These are phyloP conservation scores for Chelonus formosanus DNA, from an alignment of 2,888 invertebrate genomes.

Conservation along the genomic window DNA sequence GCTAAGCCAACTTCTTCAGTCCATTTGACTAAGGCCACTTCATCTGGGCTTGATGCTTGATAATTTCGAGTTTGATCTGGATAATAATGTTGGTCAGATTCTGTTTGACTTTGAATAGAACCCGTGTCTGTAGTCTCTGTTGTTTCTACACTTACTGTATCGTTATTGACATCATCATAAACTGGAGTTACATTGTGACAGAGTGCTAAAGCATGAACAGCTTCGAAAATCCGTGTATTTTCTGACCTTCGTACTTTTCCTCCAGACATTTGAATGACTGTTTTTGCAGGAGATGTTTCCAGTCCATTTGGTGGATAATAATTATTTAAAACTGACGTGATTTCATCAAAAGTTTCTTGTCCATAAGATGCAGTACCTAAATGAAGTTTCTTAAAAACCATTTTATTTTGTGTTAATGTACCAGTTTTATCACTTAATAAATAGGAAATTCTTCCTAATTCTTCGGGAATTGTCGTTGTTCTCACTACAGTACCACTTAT, in stretches of 20 bases:
- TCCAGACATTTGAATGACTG: slow-evolving; percentile 39
- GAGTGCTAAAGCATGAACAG: slow-evolving; percentile 91
- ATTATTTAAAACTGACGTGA: slow-evolving; percentile 59
- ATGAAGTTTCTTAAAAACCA: slow-evolving; percentile 96
- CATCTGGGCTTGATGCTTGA: slow-evolving; percentile 81
- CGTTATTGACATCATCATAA: slow-evolving; percentile 72
- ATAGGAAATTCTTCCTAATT: slow-evolving; percentile 95
- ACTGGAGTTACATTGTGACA: slow-evolving; percentile 99
- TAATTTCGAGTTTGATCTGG: slow-evolving; percentile 66
- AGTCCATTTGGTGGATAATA: slow-evolving; percentile 46
- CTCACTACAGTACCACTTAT: slow-evolving; percentile 95
- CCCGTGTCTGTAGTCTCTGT: slow-evolving; percentile 57
- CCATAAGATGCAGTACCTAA: slow-evolving; percentile 93
- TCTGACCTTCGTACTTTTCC: slow-evolving; percentile 73
- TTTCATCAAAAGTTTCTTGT: slow-evolving; percentile 85
- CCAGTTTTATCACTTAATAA: slow-evolving; percentile 98
- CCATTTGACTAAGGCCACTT: slow-evolving; percentile 79
- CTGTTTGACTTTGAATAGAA: slow-evolving; percentile 66
- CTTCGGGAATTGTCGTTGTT: slow-evolving; percentile 98
- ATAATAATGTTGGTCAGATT: slow-evolving; percentile 69
- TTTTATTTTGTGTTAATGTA: slow-evolving; percentile 97
- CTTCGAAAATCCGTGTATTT: slow-evolving; percentile 83
- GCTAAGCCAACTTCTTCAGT: slow-evolving; percentile 78
- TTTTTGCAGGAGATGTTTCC: slow-evolving; percentile 51
- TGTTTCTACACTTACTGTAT: slow-evolving; percentile 57